Percentiles rank a stretch among this genome's conserved stretches.
Conservation (phyloP, 92 coral and sea anemone species). For the Epizoanthus rinbou region DNA sequence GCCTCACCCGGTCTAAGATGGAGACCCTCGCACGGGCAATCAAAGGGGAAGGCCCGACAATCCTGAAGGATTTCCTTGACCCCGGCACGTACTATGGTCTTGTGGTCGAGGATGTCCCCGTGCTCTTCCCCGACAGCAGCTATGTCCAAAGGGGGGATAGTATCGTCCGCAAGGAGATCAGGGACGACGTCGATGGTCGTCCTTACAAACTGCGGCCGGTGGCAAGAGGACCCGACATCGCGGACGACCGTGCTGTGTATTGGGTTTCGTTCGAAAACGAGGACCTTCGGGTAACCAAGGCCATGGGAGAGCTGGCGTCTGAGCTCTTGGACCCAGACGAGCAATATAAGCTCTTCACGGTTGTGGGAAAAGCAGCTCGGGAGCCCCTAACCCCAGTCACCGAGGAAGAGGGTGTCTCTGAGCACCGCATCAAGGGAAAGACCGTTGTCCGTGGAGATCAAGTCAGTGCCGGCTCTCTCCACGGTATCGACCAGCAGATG, state of each 20-base stretch:
- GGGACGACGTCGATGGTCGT: not conserved
- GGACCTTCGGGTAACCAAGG: not conserved
- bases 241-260: slow-evolving; percentile 36
- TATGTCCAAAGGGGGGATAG: not conserved
- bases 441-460: slow-evolving; percentile 33
- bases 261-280: slow-evolving; percentile 41
- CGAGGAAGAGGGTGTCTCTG: slow-evolving; percentile 44
- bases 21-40: slow-evolving; percentile 18
- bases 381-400: slow-evolving; percentile 54
- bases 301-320: not conserved
- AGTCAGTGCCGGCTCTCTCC: slow-evolving; percentile 33
- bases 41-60: not conserved
- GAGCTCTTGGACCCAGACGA: slow-evolving; percentile 1
- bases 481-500: slow-evolving; percentile 37
- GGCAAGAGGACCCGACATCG: slow-evolving; percentile 35
- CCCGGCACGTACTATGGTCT: not conserved
- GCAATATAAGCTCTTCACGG: slow-evolving; percentile 25
- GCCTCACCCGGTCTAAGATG: not conserved
- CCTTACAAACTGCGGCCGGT: not conserved
- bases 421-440: slow-evolving; percentile 29
- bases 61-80: not conserved
- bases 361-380: slow-evolving; percentile 12
- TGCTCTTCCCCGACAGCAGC: not conserved
- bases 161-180: slow-evolving; percentile 14
- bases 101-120: not conserved